Evolutionary conservation across 1,140 invertebrate species (phyloP).

Genomic region (Platorchestia sp.): DNA sequence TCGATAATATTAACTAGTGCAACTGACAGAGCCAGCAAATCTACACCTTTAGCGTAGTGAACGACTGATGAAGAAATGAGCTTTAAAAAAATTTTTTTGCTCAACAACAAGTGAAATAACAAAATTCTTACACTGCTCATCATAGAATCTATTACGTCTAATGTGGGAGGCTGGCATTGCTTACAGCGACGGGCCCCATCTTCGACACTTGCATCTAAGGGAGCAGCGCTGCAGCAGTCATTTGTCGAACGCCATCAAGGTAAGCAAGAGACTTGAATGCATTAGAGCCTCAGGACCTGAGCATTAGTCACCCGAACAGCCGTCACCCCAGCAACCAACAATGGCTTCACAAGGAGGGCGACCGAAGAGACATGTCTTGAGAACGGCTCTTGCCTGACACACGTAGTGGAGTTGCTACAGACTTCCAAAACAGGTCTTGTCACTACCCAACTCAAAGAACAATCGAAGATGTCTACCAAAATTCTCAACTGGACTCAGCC

Average conservation of each 20-base stretch:
- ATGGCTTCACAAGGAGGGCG: background rate
- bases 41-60: background rate
- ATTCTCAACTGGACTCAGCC: background rate
- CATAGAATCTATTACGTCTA: background rate
- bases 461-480: background rate
- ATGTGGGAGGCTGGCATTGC: background rate
- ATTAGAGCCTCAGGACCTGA: background rate
- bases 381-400: background rate
- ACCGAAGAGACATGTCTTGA: background rate
- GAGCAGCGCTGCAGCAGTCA: background rate
- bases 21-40: background rate
- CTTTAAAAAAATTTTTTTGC: background rate
- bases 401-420: background rate
- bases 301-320: background rate
- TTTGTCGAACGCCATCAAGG: background rate
- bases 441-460: background rate
- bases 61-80: background rate
- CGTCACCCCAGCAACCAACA: background rate
- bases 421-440: background rate
- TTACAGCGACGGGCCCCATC: background rate
- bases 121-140: background rate
- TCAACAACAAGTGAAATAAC: background rate
- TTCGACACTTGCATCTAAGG: background rate
- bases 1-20: background rate
- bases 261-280: background rate